These are phyloP conservation scores for Elegia similella DNA, from an alignment of 2,888 invertebrate genomes.

Conservation along the genomic window DNA sequence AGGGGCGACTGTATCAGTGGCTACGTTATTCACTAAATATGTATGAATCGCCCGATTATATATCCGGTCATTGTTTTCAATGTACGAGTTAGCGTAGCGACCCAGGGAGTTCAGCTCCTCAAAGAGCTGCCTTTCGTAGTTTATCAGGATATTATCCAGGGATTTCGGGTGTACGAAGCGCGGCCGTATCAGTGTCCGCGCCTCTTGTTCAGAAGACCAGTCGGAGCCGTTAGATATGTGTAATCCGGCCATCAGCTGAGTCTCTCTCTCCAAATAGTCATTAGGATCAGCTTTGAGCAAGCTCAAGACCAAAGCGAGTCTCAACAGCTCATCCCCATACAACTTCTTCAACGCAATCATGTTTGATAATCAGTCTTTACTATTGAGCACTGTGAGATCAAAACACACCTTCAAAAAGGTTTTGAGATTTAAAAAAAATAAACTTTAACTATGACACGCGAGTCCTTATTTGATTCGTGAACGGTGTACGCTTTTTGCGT, in stretches of 20 bases:
- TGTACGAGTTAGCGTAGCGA: constrained; percentile 53
- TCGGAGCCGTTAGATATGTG: constrained; percentile 85
- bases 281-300: constrained; percentile 89
- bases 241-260: constrained; percentile 79
- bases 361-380: constrained; percentile 38
- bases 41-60: constrained; percentile 69
- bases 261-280: constrained; percentile 83
- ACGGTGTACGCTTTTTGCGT: constrained; percentile 61
- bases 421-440: constrained; percentile 21
- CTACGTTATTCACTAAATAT: constrained; percentile 75
- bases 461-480: constrained; percentile 43
- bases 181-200: constrained; percentile 80
- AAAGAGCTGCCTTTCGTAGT: constrained; percentile 87
- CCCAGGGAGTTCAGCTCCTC: constrained; percentile 88
- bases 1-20: constrained; percentile 69
- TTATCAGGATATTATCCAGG: constrained; percentile 85
- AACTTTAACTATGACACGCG: constrained; percentile 33
- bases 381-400: constrained; percentile 74
- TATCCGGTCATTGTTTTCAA: constrained; percentile 70
- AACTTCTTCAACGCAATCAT: constrained; percentile 93
- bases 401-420: constrained; percentile 25
- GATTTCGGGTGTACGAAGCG: constrained; percentile 87
- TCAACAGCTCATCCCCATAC: constrained; percentile 90
- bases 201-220: constrained; percentile 83
- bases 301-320: constrained; percentile 90